These are phyloP conservation scores for Argyresthia albistria DNA, from an alignment of 2,888 invertebrate species.

Conservation along the genomic window DNA sequence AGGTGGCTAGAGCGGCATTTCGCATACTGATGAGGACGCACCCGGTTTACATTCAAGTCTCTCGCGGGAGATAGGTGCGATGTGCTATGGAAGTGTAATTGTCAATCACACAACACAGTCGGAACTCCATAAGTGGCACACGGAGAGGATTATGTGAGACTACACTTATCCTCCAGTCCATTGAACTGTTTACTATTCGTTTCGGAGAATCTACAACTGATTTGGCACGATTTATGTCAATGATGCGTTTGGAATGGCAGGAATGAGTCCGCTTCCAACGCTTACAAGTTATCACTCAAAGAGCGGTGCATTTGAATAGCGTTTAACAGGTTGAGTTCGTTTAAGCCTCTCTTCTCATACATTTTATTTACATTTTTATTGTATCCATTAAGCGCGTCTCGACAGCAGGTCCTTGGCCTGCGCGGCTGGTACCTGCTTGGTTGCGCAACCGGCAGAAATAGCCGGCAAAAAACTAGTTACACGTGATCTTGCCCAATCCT, in stretches of 20 bases:
- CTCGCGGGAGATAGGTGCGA: conserved; percentile 30
- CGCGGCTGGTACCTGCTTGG: conserved; percentile 23
- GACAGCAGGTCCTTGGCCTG: conserved; percentile 37
- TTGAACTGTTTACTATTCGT: neutral
- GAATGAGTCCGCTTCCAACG: neutral
- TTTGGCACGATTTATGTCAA: neutral
- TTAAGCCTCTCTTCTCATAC: conserved; percentile 36
- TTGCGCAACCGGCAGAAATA: conserved; percentile 58
- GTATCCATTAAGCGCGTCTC: conserved; percentile 42
- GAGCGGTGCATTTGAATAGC: neutral
- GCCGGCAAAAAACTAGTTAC: conserved; percentile 61
- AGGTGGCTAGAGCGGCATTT: conserved; percentile 44
- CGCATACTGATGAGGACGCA: conserved; percentile 54
- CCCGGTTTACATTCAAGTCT: conserved; percentile 44
- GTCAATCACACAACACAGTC: conserved; percentile 53
- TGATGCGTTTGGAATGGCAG: neutral
- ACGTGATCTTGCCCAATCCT: conserved; percentile 28
- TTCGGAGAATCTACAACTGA: neutral
- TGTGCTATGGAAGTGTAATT: conserved; percentile 54
- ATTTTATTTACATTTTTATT: conserved; percentile 57
- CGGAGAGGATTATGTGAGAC: conserved; percentile 17
- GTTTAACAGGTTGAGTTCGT: conserved; percentile 12
- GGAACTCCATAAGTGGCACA: conserved; percentile 50
- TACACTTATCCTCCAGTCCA: neutral
- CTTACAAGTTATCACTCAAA: neutral